Percentiles rank a stretch among this genome's conserved stretches.
Conservation (phyloP, 2,113 vertebrate genomes). For the Mungos mungo region DNA sequence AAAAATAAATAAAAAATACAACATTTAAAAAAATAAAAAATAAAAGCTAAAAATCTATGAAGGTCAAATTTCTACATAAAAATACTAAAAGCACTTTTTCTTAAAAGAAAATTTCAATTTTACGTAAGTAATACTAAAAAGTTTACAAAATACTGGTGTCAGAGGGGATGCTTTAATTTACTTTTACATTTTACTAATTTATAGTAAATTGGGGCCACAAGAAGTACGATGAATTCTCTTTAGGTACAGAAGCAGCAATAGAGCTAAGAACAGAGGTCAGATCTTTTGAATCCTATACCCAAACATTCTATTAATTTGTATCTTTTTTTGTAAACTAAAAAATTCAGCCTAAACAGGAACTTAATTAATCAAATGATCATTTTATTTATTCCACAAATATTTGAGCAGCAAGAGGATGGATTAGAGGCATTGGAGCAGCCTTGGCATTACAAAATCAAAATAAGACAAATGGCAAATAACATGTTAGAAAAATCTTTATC, state of each 20-base stretch:
- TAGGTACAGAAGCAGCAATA: background rate
- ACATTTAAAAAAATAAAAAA: too few species aligned
- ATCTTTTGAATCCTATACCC: background rate
- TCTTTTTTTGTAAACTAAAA: background rate
- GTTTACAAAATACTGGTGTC: background rate
- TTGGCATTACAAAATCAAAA: background rate
- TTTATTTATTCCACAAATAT: background rate
- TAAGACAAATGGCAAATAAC: slow-evolving; percentile 16
- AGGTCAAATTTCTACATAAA: background rate
- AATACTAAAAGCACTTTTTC: background rate
- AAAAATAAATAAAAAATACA: too few species aligned
- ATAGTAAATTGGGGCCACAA: background rate
- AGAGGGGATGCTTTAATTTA: background rate
- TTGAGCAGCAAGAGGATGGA: background rate
- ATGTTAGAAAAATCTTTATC: background rate
- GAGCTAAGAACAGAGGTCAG: background rate
- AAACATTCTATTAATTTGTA: background rate
- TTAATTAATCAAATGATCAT: background rate
- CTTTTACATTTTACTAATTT: background rate
- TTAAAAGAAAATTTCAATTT: slow-evolving; percentile 20
- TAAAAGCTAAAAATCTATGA: background rate
- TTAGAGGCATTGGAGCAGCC: background rate
- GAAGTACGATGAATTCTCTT: background rate
- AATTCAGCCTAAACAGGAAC: background rate
- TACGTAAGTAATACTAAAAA: background rate